Percentiles rank a stretch among this genome's conserved stretches.
Conservation (phyloP, 1,140 invertebrate genomes). For the Formica exsecta region DNA sequence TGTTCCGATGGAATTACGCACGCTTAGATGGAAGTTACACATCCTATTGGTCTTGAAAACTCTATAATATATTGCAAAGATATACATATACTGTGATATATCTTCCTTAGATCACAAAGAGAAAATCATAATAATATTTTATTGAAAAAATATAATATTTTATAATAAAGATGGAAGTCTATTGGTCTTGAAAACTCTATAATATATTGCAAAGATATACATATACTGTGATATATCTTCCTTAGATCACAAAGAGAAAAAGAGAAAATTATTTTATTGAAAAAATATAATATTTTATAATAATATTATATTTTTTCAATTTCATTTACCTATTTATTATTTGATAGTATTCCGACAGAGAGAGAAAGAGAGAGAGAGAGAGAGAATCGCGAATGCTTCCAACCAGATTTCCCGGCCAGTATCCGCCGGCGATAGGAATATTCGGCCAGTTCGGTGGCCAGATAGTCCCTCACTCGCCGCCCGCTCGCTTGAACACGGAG, state of each 20-base stretch:
- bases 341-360: no score
- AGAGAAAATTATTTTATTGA: no score
- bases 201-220: slow-evolving; percentile 88
- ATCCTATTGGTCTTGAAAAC: slow-evolving; percentile 87
- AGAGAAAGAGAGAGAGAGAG: no score
- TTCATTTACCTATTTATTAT: no score
- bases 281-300: no score
- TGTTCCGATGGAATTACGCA: slow-evolving; percentile 92
- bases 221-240: slow-evolving; percentile 71
- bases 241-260: no score
- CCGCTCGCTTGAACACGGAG: slow-evolving; percentile 79
- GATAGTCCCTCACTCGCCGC: slow-evolving; percentile 80
- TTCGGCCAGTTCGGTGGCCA: slow-evolving; percentile 80
- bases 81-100: slow-evolving; percentile 80
- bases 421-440: slow-evolving; percentile 77
- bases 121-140: no score
- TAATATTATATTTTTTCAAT: no score
- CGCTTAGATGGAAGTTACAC: slow-evolving; percentile 93
- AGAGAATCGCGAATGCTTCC: slow-evolving; percentile 32
- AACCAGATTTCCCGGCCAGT: slow-evolving; percentile 66
- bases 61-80: slow-evolving; percentile 88
- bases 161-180: slow-evolving; percentile 90
- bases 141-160: no score
- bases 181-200: slow-evolving; percentile 88
- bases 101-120: no score